Evolutionary conservation across 2,113 vertebrate species (phyloP), one percentile per base, ranked within the genome.

Genomic region (Neofelis nebulosa): DNA sequence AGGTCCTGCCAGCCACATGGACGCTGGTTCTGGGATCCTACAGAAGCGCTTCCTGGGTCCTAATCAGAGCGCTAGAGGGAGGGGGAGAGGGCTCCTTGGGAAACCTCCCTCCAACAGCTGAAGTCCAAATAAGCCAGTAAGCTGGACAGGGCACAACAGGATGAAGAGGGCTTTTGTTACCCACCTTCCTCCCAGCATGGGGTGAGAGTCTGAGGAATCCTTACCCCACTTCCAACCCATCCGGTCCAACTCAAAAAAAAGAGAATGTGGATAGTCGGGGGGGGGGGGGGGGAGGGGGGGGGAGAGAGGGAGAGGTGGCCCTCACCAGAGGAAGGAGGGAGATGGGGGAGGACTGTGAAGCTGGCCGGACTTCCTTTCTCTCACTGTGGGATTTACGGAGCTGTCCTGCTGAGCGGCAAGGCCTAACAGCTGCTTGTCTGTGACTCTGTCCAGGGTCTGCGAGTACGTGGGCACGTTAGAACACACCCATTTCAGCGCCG

Each of bases 381-480:
- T 89, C 38, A 4, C 78, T 2, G 50, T 45, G 83, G 61, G 86
- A 7, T 31, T 29, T 65, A 36, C 2, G 7, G 55, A 61, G 48
- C 21, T 1, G 50, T 36, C 41, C 5, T 0, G 0, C n/a, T 16
- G 71, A 36, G 76, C 57, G 25, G 1, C 1, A 0, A 11, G 25
- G 1, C 38, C 52, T 63, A 36, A 69, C 18, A 9, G 45, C 71
- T 45, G 23, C 85, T 38, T 81, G 38, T 93, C 45, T 86, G 41
- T 80, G 82, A 8, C 82, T 95, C 50, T 79, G 57, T 1, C 57
- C 85, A 98, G 99, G 98, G 99, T 99, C 41, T 99, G 99, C 0
- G 99, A 99, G 96, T 99, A 99, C 87, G 99, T 99, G 98, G 99
- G 99, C 96, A 99, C 99, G 0, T 82, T 99, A 98, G 99, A 99